These are phyloP conservation scores for Bursaphelenchus okinawaensis DNA, from an alignment of 2,888 invertebrate species.

Conservation along the genomic window DNA sequence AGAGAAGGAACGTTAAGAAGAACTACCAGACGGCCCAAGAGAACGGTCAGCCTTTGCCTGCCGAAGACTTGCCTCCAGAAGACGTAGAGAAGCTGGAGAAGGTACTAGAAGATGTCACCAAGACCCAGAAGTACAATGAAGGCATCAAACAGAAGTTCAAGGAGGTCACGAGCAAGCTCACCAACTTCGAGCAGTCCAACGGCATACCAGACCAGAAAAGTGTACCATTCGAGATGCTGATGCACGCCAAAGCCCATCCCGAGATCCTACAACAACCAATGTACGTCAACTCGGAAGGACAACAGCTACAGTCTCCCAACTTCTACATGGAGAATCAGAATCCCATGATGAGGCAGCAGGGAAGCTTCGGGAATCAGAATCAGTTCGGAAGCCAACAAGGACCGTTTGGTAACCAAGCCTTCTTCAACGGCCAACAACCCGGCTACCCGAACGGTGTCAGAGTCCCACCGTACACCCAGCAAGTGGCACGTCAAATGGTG, in stretches of 20 bases:
- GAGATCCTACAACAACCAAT: background rate
- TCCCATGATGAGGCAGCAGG: background rate
- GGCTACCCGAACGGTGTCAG: constrained; percentile 5
- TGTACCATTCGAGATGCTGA: background rate
- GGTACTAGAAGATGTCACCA: background rate
- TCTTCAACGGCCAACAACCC: constrained; percentile 2
- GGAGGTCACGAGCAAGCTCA: background rate
- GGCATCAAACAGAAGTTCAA: constrained; percentile 22
- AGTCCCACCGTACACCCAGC: background rate
- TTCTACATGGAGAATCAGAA: background rate
- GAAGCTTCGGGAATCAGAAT: background rate
- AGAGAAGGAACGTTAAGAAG: constrained; percentile 32
- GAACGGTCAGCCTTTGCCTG: constrained; percentile 25
- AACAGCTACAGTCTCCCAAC: background rate
- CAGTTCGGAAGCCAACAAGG: background rate
- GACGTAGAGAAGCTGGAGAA: constrained; percentile 5
- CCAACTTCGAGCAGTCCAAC: background rate
- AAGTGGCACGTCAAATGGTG: background rate
- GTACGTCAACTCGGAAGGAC: background rate
- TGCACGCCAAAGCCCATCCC: background rate
- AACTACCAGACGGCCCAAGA: constrained; percentile 2
- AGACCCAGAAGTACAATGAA: constrained; percentile 25
- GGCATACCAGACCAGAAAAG: constrained; percentile 6
- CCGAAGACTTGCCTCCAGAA: constrained; percentile 24
- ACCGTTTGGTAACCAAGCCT: background rate